Percentiles rank a stretch among this genome's conserved stretches.
phyloP scores from a whole-genome alignment of 1,140 invertebrate genomes.

The Drosophila elegans region DNA sequence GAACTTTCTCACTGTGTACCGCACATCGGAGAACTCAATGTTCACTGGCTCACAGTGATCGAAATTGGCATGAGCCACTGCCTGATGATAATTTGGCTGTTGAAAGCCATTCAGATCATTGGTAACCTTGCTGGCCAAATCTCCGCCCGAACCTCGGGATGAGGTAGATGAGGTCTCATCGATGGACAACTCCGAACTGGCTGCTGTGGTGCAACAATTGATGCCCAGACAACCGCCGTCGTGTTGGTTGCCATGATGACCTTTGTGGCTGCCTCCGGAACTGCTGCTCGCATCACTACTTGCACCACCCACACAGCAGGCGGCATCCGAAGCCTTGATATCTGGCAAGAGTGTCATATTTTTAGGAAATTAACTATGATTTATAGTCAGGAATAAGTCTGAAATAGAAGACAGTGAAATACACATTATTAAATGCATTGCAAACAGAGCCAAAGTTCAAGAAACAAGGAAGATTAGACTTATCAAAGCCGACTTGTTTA shows the following conservation, averaged over 20 bases:
- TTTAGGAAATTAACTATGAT: background rate
- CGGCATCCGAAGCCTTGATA: constrained; percentile 66
- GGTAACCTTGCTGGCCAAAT: constrained; percentile 53
- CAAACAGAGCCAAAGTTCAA: background rate
- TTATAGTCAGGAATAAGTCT: constrained; percentile 11
- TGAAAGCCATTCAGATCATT: constrained; percentile 64
- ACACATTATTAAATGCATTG: constrained; percentile 5
- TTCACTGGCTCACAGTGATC: constrained; percentile 86
- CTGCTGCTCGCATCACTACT: constrained; percentile 49
- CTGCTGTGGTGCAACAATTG: constrained; percentile 70
- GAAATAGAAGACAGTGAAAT: constrained; percentile 13
- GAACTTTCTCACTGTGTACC: constrained; percentile 86
- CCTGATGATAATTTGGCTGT: constrained; percentile 41
- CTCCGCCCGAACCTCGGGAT: constrained; percentile 18
- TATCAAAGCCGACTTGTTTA: constrained; percentile 20
- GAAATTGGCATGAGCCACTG: constrained; percentile 61
- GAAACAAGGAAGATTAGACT: constrained; percentile 5
- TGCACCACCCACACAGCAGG: constrained; percentile 59
- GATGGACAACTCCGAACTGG: constrained; percentile 75
- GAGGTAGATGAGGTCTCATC: constrained; percentile 66
- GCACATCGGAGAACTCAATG: constrained; percentile 89
- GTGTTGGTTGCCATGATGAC: constrained; percentile 7
- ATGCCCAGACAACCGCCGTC: constrained; percentile 58
- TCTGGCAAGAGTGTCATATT: constrained; percentile 81
- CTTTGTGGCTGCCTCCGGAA: constrained; percentile 35